These are phyloP conservation scores for Drosophila parabipectinata DNA, from an alignment of 1,140 invertebrate genomes.

Conservation along the genomic window DNA sequence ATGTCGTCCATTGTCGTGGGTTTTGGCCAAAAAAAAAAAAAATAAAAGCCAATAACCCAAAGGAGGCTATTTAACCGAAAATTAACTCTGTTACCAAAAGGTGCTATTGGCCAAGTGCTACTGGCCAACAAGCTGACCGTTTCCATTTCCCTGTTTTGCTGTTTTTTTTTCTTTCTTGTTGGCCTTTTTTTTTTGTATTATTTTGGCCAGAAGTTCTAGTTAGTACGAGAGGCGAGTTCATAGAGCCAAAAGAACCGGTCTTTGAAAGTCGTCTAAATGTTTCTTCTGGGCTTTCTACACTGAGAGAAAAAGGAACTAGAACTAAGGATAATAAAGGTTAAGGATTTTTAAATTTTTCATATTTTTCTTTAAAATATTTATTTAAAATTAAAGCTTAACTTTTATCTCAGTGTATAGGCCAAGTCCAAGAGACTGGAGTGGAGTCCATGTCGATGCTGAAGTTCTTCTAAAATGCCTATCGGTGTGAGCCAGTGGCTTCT, in stretches of 20 bases:
- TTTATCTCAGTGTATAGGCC: slow-evolving; percentile 12
- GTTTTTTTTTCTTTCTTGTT: slow-evolving; percentile 16
- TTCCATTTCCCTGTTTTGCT: slow-evolving; percentile 19
- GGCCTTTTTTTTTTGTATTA: slow-evolving; percentile 28
- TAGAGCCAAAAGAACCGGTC: slow-evolving; percentile 63
- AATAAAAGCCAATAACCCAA: no score
- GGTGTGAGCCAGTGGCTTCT: slow-evolving; percentile 23
- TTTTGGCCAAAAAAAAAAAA: not conserved
- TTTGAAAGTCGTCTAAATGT: slow-evolving; percentile 66
- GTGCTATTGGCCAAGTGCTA: slow-evolving; percentile 30
- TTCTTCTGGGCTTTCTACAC: slow-evolving; percentile 26
- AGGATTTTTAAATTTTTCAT: not conserved
- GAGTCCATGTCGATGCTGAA: slow-evolving; percentile 31
- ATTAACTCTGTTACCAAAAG: slow-evolving; percentile 13
- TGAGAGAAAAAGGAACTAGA: not conserved
- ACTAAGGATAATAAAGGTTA: no score
- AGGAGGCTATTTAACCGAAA: not conserved
- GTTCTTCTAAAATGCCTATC: slow-evolving; percentile 29
- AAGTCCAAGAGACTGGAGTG: slow-evolving; percentile 15
- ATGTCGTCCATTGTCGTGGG: slow-evolving; percentile 1
- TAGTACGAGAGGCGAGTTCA: slow-evolving; percentile 46
- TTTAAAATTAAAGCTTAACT: not conserved
- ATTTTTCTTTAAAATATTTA: not conserved
- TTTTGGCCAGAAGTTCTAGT: slow-evolving; percentile 63
- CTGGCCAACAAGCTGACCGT: slow-evolving; percentile 29